Conservation (phyloP, 2,113 vertebrate species). For the Rhabdornis inornatus region DNA sequence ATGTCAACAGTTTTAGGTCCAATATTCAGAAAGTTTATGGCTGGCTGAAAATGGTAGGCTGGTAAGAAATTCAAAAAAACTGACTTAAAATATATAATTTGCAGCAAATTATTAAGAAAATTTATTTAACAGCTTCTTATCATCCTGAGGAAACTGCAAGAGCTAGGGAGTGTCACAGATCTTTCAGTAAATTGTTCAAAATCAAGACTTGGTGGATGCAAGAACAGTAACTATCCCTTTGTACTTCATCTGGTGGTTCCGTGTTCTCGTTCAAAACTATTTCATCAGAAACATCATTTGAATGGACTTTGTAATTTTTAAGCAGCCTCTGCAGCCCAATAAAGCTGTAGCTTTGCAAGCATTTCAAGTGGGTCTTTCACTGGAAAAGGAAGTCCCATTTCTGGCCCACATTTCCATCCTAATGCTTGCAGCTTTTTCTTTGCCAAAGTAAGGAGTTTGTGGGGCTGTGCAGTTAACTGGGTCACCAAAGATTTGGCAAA, state of each 20-base stretch:
- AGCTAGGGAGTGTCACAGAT: neutral
- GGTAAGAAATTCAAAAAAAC: neutral
- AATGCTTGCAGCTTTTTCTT: neutral
- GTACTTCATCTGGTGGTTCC: neutral
- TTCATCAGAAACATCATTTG: neutral
- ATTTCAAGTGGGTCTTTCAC: neutral
- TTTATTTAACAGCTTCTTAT: neutral
- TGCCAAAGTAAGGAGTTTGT: neutral
- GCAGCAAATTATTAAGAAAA: neutral
- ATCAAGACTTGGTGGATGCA: neutral
- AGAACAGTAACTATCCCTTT: neutral
- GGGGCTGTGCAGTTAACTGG: neutral
- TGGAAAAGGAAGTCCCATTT: neutral
- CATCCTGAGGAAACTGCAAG: neutral
- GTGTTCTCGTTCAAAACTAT: neutral
- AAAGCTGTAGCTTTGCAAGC: neutral
- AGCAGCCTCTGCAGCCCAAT: neutral
- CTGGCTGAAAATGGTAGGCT: neutral
- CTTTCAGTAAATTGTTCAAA: neutral
- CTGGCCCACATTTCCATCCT: neutral
- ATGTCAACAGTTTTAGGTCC: neutral
- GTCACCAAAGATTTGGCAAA: neutral
- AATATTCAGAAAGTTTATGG: neutral
- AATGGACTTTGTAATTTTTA: neutral
- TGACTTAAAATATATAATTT: neutral